Percentiles rank a stretch among this genome's conserved stretches.
Conservation (phyloP, 1,140 invertebrate species). For the Oedothorax gibbosus region DNA sequence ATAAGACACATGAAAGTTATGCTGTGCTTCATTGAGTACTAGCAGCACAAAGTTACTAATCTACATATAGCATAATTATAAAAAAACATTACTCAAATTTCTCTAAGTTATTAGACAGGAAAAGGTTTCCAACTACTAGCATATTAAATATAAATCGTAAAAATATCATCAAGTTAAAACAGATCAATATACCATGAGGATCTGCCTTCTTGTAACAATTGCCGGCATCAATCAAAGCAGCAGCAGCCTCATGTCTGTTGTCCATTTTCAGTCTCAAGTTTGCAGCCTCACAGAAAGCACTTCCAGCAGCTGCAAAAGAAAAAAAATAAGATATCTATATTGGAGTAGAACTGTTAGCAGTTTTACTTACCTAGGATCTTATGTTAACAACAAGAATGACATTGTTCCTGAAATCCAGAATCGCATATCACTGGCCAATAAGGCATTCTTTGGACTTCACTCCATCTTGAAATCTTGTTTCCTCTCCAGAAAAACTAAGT, state of each 20-base stretch:
- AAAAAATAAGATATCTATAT: neutral
- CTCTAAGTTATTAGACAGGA: neutral
- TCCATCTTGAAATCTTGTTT: too few species aligned
- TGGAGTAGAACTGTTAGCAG: too few species aligned
- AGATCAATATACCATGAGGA: constrained; percentile 73
- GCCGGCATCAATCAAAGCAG: constrained; percentile 93
- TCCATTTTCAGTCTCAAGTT: constrained; percentile 85
- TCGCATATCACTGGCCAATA: too few species aligned
- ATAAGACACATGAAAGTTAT: neutral
- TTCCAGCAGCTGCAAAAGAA: constrained; percentile 78
- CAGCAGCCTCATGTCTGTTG: constrained; percentile 92
- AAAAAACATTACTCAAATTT: too few species aligned
- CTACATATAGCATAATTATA: too few species aligned
- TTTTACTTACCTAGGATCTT: too few species aligned
- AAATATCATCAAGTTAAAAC: neutral
- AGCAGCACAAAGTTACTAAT: too few species aligned
- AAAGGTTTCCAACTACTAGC: neutral
- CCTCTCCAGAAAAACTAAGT: too few species aligned
- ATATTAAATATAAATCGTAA: neutral
- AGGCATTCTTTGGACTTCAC: too few species aligned
- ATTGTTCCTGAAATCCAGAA: too few species aligned
- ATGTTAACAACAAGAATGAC: too few species aligned
- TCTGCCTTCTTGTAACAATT: constrained; percentile 98
- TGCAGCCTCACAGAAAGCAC: constrained; percentile 92
- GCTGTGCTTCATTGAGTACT: too few species aligned